Percentiles rank a stretch among this genome's conserved stretches.
Conservation (phyloP, 2,888 invertebrate species). For the Oeneis ivallda region DNA sequence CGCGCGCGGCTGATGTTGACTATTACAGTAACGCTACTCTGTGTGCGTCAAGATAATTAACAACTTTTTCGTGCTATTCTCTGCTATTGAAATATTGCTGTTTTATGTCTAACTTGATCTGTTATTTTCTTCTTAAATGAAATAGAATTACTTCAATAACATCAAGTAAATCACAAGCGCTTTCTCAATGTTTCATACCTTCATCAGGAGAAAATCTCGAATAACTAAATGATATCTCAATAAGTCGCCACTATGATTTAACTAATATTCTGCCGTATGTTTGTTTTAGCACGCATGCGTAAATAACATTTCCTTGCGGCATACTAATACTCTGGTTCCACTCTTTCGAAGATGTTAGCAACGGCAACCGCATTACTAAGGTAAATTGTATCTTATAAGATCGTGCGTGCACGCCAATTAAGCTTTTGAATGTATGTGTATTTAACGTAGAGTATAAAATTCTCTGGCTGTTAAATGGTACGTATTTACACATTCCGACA, state of each 20-base stretch:
- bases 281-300: constrained; percentile 82
- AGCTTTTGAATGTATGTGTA: constrained; percentile 42
- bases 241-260: constrained; percentile 42
- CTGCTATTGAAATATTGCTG: constrained; percentile 46
- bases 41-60: constrained; percentile 55
- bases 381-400: constrained; percentile 53
- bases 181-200: background rate
- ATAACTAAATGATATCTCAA: constrained; percentile 31
- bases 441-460: constrained; percentile 3
- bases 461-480: constrained; percentile 47
- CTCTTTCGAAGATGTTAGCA: constrained; percentile 64
- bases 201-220: constrained; percentile 33
- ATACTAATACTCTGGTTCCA: constrained; percentile 77
- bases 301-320: constrained; percentile 82
- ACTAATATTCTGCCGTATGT: constrained; percentile 78
- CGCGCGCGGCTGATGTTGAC: constrained; percentile 62
- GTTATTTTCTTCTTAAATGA: constrained; percentile 47
- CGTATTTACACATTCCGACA: constrained; percentile 50
- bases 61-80: constrained; percentile 56
- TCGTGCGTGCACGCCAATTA: constrained; percentile 50
- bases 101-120: constrained; percentile 51
- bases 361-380: constrained; percentile 61
- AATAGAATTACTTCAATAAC: background rate
- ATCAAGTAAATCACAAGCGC: background rate
- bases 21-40: constrained; percentile 67